phyloP scores from a whole-genome alignment of 2,113 vertebrate genomes.

The Pimephales promelas region DNA sequence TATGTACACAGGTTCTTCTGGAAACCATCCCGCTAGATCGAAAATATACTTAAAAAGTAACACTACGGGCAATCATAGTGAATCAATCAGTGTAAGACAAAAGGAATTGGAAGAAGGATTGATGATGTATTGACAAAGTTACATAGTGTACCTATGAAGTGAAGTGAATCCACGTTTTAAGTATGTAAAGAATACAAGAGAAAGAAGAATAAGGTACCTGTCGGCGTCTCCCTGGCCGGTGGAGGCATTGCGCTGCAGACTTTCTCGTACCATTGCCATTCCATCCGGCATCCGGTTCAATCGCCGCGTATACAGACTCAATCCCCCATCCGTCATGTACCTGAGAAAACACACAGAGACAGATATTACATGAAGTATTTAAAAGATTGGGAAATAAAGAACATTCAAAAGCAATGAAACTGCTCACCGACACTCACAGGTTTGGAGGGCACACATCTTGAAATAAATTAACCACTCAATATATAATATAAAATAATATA shows the following conservation, averaged over 20 bases:
- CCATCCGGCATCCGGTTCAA: slow-evolving; percentile 91
- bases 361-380: neutral
- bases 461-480: neutral
- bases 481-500: neutral
- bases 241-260: slow-evolving; percentile 83
- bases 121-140: too few species aligned
- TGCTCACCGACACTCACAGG: neutral
- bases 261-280: slow-evolving; percentile 92
- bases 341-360: slow-evolving; percentile 67
- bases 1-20: too few species aligned
- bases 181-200: neutral
- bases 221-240: slow-evolving; percentile 92
- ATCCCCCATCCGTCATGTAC: slow-evolving; percentile 94
- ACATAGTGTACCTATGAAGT: too few species aligned
- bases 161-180: neutral
- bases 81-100: too few species aligned
- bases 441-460: too few species aligned
- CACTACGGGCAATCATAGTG: too few species aligned
- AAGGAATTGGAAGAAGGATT: too few species aligned
- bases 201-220: slow-evolving; percentile 76
- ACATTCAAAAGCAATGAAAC: neutral
- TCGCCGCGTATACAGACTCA: slow-evolving; percentile 91
- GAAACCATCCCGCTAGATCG: too few species aligned
- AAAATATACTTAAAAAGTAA: too few species aligned
- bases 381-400: neutral